Conservation (phyloP, 2,113 vertebrate species). For the Bothrops jararaca region DNA sequence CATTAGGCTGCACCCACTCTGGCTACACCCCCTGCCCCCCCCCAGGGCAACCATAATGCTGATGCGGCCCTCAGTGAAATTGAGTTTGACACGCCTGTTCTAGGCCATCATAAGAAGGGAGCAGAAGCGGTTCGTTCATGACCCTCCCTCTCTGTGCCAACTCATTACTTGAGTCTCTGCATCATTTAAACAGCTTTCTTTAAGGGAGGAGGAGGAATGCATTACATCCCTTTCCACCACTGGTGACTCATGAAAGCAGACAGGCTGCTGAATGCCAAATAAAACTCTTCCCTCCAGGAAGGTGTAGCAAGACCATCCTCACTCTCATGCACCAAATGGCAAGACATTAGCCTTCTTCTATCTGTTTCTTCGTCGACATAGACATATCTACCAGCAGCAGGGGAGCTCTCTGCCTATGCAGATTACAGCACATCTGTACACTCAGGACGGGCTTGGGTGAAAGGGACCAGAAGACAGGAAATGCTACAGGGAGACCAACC, state of each 20-base stretch:
- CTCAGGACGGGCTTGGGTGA: background rate
- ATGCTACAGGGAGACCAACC: background rate
- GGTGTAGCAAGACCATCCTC: background rate
- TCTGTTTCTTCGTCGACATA: background rate
- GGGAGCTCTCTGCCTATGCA: background rate
- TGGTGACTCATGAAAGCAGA: background rate
- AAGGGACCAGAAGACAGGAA: background rate
- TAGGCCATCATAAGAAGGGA: background rate
- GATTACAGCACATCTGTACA: background rate
- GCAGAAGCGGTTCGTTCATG: background rate
- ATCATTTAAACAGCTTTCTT: background rate
- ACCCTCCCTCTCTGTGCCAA: background rate
- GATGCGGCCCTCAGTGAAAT: too few species aligned
- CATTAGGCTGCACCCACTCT: too few species aligned
- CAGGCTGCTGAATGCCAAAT: background rate
- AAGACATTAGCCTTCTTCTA: background rate
- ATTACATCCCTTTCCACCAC: background rate
- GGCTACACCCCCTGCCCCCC: too few species aligned
- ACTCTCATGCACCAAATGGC: background rate
- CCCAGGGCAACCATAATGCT: too few species aligned
- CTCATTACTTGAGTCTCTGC: background rate
- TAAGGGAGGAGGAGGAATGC: background rate
- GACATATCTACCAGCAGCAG: background rate
- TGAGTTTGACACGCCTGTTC: too few species aligned
- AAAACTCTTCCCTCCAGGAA: fast-evolving